phyloP scores from a whole-genome alignment of 2,888 invertebrate species.

The Lasioglossum vierecki region DNA sequence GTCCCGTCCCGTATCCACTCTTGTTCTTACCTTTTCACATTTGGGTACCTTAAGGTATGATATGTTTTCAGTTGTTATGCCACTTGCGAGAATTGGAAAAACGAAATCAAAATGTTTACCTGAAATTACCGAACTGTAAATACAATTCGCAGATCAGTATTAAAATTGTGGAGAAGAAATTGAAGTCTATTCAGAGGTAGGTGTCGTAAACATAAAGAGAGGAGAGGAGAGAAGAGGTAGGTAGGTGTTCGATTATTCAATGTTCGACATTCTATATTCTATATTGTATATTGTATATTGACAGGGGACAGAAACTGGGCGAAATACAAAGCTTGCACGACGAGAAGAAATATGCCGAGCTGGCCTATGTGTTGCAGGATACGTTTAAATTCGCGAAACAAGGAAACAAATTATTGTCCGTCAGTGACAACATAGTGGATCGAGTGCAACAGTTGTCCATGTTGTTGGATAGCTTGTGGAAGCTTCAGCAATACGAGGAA shows the following conservation, averaged over 20 bases:
- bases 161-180: conserved; percentile 84
- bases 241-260: conserved; percentile 24
- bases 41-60: background rate
- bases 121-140: conserved; percentile 85
- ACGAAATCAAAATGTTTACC: conserved; percentile 76
- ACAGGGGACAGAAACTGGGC: conserved; percentile 85
- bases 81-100: conserved; percentile 76
- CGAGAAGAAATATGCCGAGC: conserved; percentile 87
- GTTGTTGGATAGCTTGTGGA: conserved; percentile 88
- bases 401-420: conserved; percentile 73
- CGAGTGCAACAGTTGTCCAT: conserved; percentile 85
- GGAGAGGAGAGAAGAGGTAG: too few species aligned
- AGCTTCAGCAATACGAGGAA: conserved; percentile 86
- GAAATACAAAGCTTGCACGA: conserved; percentile 89
- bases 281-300: background rate
- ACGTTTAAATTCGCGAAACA: conserved; percentile 86
- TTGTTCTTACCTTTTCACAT: too few species aligned
- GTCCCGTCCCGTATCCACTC: too few species aligned
- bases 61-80: conserved; percentile 67
- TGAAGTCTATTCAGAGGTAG: conserved; percentile 85
- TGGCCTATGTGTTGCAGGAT: conserved; percentile 88
- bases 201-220: conserved; percentile 24
- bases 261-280: background rate
- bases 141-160: conserved; percentile 85
- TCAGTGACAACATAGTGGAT: conserved; percentile 78